Base-by-base conservation (phyloP, 1,140 invertebrate species). In the Paracyclopina nana region DNA sequence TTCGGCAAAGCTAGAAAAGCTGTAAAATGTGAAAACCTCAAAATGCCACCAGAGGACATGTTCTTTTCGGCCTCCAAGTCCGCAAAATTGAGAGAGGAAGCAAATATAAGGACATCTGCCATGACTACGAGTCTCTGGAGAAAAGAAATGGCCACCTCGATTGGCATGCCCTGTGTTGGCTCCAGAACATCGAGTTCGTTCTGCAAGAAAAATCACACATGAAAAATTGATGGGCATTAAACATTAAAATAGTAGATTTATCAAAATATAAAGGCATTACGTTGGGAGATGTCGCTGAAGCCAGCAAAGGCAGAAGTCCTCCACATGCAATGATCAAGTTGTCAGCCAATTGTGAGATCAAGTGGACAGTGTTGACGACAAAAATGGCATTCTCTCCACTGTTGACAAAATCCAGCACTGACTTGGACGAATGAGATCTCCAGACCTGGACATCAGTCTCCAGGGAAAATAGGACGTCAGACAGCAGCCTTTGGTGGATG, bases 1-100 rank as follows among this genome's bases (percentile, higher is more conserved):
- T n/a, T n/a, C n/a, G n/a, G n/a, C n/a, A n/a, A n/a, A n/a, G n/a
- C n/a, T n/a, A n/a, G n/a, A n/a, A n/a, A n/a, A n/a, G n/a, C n/a
- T n/a, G n/a, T n/a, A n/a, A n/a, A n/a, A n/a, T n/a, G n/a, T n/a
- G n/a, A n/a, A n/a, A n/a, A n/a, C n/a, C n/a, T n/a, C 11, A 99
- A 65, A 55, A 99, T 98, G 31, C 92, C 94, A 24, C 95, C 95
- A 60, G 82, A 86, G n/a, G 91, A 92, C 91, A 98, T 97, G 62
- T 96, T 98, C 68, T 98, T 99, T 64, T 99, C 95, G 0, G 90
- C 84, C 68, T 99, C 95, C 27, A 98, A 68, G 68, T 99, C 94
- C 46, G 80, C 82, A 62, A 99, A 96, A 69, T 92, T 97, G 29
- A 94, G 72, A 6, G 87, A 88, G 60, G 86, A 92, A 44, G 91